A percentile compares a stretch with the other conserved stretches of the same genome.
Conservation (phyloP, 2,797 vertebrate species). For the Tauraco hartlaubi region DNA sequence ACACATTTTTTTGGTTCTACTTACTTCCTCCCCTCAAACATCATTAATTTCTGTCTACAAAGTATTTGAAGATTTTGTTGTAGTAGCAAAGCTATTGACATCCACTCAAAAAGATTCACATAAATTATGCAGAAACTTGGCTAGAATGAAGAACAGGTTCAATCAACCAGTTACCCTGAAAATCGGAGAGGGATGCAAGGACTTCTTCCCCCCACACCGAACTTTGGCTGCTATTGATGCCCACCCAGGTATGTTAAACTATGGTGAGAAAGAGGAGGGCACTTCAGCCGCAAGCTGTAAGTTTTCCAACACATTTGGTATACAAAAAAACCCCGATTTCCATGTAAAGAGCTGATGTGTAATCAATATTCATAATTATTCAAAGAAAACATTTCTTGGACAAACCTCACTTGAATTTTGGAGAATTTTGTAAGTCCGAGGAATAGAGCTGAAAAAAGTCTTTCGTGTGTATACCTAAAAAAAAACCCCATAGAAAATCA, state of each 20-base stretch:
- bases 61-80: conserved; percentile 86
- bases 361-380: conserved; percentile 72
- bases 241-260: not conserved
- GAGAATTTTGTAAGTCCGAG: conserved; percentile 66
- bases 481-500: conserved; percentile 60
- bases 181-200: not conserved
- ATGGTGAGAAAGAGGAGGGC: conserved; percentile 52
- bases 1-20: conserved; percentile 49
- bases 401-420: conserved; percentile 64
- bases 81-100: conserved; percentile 87
- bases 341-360: conserved; percentile 77
- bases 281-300: conserved; percentile 66
- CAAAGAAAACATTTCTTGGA: conserved; percentile 63
- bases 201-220: conserved; percentile 52
- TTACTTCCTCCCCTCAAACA: conserved; percentile 82
- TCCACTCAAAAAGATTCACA: conserved; percentile 85
- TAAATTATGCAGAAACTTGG: conserved; percentile 86
- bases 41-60: conserved; percentile 89
- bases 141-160: conserved; percentile 85
- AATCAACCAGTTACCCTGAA: conserved; percentile 53
- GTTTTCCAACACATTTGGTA: conserved; percentile 62
- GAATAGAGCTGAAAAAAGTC: conserved; percentile 65
- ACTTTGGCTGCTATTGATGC: not conserved
- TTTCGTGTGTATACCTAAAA: not conserved
- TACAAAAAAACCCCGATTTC: conserved; percentile 67